Evolutionary conservation across 2,113 vertebrate genomes (phyloP), one percentile per base, ranked within the genome.

Genomic region (Nothoprocta perdicaria): DNA sequence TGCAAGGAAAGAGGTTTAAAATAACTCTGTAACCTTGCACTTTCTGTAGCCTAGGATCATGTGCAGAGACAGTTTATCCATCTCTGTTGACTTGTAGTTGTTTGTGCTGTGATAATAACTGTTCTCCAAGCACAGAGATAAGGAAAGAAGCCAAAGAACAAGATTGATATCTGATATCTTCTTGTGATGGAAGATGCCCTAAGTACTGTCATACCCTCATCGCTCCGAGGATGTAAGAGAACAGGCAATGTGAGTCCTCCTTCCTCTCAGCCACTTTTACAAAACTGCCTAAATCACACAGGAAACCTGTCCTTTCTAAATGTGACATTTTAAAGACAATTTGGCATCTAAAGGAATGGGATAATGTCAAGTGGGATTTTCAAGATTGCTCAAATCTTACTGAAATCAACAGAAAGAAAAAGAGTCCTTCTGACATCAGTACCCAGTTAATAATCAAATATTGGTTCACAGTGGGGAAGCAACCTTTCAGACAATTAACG

Each of bases 391-490:
- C 71, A 78, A 72, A 52, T 78, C 46, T 48, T 21, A 12, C 14
- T 73, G 55, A 80, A 82, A 85, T 80, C 79, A 45, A 61, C 72
- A 45, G 29, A 8, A 57, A 72, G 65, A 35, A 85, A 92, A 58
- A 85, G 50, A 86, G 27, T 69, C 48, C 35, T 40, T 21, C 79
- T 48, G 43, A 88, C 88, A 84, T 84, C 69, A 84, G 86, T 86
- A 78, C 10, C 15, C 23, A 71, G 0, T 77, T 80, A 83, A 90
- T 93, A 76, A 16, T 80, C 55, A 83, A 83, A 80, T 45, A 66
- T 73, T 88, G 90, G 61, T 90, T 78, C 0, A 0, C 26, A 84
- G 69, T 27, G 57, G 52, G 80, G 50, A 93, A 57, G 33, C 41
- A 93, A 60, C 31, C 16, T 88, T 86, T 90, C 46, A 69, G 55